Evolutionary conservation across 2,113 vertebrate genomes (phyloP), one percentile per base, ranked within the genome.

Genomic region (Phalacrocorax brasilianus): DNA sequence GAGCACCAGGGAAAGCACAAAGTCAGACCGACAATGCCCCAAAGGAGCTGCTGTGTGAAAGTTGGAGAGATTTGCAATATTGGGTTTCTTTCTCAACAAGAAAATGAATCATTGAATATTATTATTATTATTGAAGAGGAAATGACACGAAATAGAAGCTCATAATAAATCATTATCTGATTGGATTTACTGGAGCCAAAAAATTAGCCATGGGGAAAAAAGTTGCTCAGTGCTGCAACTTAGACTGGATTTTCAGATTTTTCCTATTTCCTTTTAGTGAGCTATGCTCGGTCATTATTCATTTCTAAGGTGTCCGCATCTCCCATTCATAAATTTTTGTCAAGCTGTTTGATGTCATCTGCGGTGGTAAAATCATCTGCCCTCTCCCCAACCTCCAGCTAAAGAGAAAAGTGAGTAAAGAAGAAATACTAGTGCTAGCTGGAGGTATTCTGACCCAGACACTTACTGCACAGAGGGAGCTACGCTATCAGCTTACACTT

Each of bases 141-240:
- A 96, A 65, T 71, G 93, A 96, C 85, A 42, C 30, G 79, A 65
- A 81, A 85, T 74, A 94, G 55, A 40, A 85, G 21, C 12, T 50
- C 28, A 13, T 81, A 91, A 96, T 96, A 96, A 94, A 94, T 96
- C 67, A 89, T 76, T 96, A 80, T 81, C 49, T 88, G 77, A 89
- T 62, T 94, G n/a, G 45, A 93, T 94, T 94, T 89, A 63, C 73
- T 67, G 87, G 45, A 92, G 38, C 71, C 58, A 81, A 65, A 82
- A 88, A 65, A 65, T 78, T 97, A 84, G 91, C 52, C 78, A 45
- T 18, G 59, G 87, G 66, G 72, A 28, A 76, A 91, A 75, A 70
- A 67, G 82, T 23, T 42, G 40, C 62, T 55, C 56, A 47, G 76
- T 58, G 61, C 63, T 80, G 85, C 62, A 85, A 62, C 52, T 78